Evolutionary conservation across 2,888 invertebrate species (phyloP), one percentile per base, ranked within the genome.

Genomic region (Bellardia pandia): DNA sequence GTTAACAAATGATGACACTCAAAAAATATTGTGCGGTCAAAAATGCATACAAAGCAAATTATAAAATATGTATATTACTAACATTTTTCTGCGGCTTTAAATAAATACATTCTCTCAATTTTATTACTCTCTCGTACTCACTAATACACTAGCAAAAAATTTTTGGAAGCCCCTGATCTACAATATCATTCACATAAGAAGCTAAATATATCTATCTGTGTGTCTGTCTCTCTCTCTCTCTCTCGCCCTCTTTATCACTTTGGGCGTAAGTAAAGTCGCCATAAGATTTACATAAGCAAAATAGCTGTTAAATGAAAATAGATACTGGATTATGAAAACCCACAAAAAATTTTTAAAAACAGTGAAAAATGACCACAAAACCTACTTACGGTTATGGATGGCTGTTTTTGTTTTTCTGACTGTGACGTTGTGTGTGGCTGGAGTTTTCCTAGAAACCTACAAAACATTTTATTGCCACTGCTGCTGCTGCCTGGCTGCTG

Each of bases 401-500:
- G 33, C 42, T 58, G 58, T 75, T 51, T 48, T 30, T 64, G 7
- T 66, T 42, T 56, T 64, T 58, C 30, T 58, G 11, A 58, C 58
- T 40, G 14, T 66, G 0, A 42, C 14, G 62, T 4, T 62, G 60
- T 30, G 40, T 62, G 23, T 56, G 37, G 23, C 14, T 68, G 9
- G 56, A 58, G 71, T 64, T 84, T 87, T 81, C 81, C 84, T 81
- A 84, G 72, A 87, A 84, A 84, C 84, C 86, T 78, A 87, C 42
- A 77, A 84, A 82, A 71, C 33, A 16, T 9, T 60, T 40, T 33
- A 62, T 23, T 68, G 53, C 9, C 51, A 53, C 5, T 69, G 45
- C 45, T 60, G 51, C 60, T 56, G 58, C 4, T 66, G 11, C 37
- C 23, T 45, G 64, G 56, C 62, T 53, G 53, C 51, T 76, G 76